Percentiles rank a stretch among this genome's conserved stretches.
These are phyloP conservation scores for Heteromyza rotundicornis DNA, from an alignment of 2,888 invertebrate genomes.

Conservation along the genomic window DNA sequence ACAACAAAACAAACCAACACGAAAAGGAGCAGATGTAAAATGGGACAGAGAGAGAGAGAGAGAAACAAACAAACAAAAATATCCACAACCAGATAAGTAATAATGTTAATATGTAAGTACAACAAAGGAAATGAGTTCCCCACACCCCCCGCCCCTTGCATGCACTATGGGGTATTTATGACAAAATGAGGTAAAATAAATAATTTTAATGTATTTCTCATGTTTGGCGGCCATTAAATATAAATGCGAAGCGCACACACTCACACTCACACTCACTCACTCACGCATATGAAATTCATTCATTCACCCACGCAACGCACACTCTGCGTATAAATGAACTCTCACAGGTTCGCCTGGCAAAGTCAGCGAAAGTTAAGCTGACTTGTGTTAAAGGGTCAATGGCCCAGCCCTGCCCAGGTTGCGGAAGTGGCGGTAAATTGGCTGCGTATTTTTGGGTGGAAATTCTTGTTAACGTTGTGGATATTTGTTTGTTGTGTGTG, in stretches of 20 bases:
- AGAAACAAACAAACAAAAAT: background rate
- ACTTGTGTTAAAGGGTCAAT: too few relatives aligned
- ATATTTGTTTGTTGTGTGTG: too few relatives aligned
- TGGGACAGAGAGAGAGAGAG: too few relatives aligned
- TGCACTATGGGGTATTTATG: constrained; percentile 18
- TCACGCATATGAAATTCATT: too few relatives aligned
- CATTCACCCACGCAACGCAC: too few relatives aligned
- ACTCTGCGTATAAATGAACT: too few relatives aligned
- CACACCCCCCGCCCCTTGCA: constrained; percentile 28
- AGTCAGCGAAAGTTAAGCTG: background rate
- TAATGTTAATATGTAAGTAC: constrained; percentile 13
- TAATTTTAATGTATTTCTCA: constrained; percentile 61
- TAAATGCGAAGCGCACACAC: background rate
- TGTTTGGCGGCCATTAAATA: constrained; percentile 34
- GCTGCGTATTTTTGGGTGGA: too few relatives aligned
- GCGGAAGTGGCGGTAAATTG: too few relatives aligned
- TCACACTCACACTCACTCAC: background rate
- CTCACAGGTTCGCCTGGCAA: too few relatives aligned
- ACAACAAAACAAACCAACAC: background rate
- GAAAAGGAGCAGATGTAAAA: constrained; percentile 27
- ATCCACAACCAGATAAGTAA: constrained; percentile 1
- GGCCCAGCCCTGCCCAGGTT: too few relatives aligned
- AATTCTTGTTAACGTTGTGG: too few relatives aligned
- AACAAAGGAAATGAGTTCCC: constrained; percentile 50
- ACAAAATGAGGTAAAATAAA: constrained; percentile 55